Conservation (phyloP, 2,797 vertebrate species). For the Protonibea diacanthus region DNA sequence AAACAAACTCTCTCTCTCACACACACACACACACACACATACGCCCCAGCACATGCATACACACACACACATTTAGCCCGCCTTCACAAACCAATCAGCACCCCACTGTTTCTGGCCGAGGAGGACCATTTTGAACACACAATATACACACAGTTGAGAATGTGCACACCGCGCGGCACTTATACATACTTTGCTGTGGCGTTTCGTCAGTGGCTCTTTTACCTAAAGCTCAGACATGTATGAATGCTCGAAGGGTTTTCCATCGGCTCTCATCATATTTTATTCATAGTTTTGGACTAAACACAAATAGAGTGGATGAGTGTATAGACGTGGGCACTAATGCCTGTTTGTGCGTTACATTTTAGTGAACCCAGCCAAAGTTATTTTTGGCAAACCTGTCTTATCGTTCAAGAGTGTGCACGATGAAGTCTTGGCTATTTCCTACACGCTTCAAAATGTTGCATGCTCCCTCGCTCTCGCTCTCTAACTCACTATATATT, state of each 20-base stretch:
- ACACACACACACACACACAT: slow-evolving; percentile 9
- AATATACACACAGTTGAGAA: slow-evolving; percentile 18
- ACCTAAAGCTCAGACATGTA: slow-evolving; percentile 56
- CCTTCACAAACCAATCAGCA: slow-evolving; percentile 66
- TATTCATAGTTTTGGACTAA: slow-evolving; percentile 76
- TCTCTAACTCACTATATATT: slow-evolving; percentile 24
- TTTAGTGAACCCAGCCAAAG: slow-evolving; percentile 63
- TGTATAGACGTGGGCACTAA: slow-evolving; percentile 66
- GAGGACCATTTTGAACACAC: slow-evolving; percentile 40
- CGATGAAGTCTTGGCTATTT: slow-evolving; percentile 53
- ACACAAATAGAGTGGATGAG: slow-evolving; percentile 77
- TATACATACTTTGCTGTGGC: slow-evolving; percentile 38
- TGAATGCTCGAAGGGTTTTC: slow-evolving; percentile 68
- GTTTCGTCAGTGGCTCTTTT: slow-evolving; percentile 32
- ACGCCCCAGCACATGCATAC: not conserved
- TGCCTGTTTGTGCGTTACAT: slow-evolving; percentile 71
- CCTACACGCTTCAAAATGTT: slow-evolving; percentile 57
- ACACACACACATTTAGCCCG: slow-evolving; percentile 22
- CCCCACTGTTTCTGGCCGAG: slow-evolving; percentile 59
- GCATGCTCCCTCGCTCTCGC: slow-evolving; percentile 32
- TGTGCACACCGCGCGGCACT: slow-evolving; percentile 4
- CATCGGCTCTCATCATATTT: slow-evolving; percentile 75
- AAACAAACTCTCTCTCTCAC: slow-evolving; percentile 46
- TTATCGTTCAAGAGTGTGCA: slow-evolving; percentile 59
- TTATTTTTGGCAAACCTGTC: slow-evolving; percentile 73